Base-by-base conservation (phyloP, 2,888 invertebrate species). In the Sisyra terminalis region DNA sequence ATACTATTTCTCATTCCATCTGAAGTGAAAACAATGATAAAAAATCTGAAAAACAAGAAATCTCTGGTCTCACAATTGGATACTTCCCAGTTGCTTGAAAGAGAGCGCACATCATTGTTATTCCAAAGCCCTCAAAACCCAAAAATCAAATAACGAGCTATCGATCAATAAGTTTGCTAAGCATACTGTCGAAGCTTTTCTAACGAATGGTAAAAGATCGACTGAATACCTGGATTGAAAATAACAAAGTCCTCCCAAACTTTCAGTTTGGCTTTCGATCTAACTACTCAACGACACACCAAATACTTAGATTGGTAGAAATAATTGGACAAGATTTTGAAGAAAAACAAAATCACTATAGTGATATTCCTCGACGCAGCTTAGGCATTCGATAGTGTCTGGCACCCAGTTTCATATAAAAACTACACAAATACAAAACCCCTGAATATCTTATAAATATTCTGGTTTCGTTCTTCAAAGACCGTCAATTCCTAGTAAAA, bases 241-340 rank as follows among this genome's bases (percentile, higher is more conserved):
- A 31, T 17, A 44, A 46, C 16, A 32, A 48, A 36, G 30, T 44
- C 10, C 29, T 47, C 30, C 43, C 44, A 29, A 2, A 36, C 6
- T 38, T 51, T 17, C 56, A 56, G 46, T 53, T 51, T 42, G 53
- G 55, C 4, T 57, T 57, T 45, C 30, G 54, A 14, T 38, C 34
- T 38, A 41, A 46, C 7, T 53, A 53, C 40, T 49, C 47, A 3
- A 55, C 55, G 1, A 46, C 42, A 3, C 49, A 51, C 17, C 55
- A 55, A 44, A 45, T 55, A 9, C 43, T 46, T 2, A 32, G 50
- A 38, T 46, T 57, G 9, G 45, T 45, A 9, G 46, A 51, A 29
- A 10, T 44, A 5, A 48, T 52, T 10, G 36, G 46, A n/a, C 30
- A 46, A 2, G 50, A 49, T 36, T 49, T 52, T 9, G 45, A 49